Conservation (phyloP, 2,113 vertebrate genomes). For the Alligator mississippiensis region DNA sequence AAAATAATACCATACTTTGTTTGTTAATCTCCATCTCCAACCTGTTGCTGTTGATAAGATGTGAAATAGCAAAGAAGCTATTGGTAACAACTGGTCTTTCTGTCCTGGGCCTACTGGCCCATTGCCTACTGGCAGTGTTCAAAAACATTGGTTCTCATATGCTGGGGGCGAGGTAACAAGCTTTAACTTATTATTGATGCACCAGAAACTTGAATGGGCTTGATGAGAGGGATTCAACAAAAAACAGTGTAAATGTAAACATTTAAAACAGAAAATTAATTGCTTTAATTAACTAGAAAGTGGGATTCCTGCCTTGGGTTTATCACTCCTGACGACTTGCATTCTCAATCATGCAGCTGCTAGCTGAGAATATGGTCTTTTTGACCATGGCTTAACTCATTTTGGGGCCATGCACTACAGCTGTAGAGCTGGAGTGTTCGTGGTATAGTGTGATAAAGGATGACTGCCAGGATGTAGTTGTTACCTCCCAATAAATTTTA, state of each 20-base stretch:
- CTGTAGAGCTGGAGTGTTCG: rapidly evolving
- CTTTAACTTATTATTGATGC: constrained; percentile 40
- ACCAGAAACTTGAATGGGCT: constrained; percentile 23
- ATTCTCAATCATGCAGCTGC: background rate
- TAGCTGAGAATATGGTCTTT: background rate
- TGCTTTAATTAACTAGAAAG: background rate
- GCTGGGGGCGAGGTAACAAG: constrained; percentile 4
- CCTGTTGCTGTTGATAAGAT: constrained; percentile 63
- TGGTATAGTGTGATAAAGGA: background rate
- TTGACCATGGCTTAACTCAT: rapidly evolving
- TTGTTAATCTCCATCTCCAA: constrained; percentile 65
- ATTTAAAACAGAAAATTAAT: background rate
- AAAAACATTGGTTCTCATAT: constrained; percentile 58
- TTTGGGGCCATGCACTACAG: background rate
- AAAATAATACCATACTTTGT: constrained; percentile 37
- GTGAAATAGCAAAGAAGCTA: constrained; percentile 61
- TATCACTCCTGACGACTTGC: background rate
- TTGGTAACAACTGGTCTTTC: constrained; percentile 63
- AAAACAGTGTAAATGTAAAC: background rate
- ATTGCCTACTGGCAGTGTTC: background rate
- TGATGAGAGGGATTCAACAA: background rate
- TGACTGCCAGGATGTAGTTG: background rate
- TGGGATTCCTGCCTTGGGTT: background rate
- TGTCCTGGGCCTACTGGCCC: constrained; percentile 25
- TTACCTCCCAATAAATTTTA: background rate